Percentiles rank a stretch among this genome's conserved stretches.
phyloP scores from a whole-genome alignment of 37 sponge, comb jelly and placozoan genomes.

The Amphimedon queenslandica region DNA sequence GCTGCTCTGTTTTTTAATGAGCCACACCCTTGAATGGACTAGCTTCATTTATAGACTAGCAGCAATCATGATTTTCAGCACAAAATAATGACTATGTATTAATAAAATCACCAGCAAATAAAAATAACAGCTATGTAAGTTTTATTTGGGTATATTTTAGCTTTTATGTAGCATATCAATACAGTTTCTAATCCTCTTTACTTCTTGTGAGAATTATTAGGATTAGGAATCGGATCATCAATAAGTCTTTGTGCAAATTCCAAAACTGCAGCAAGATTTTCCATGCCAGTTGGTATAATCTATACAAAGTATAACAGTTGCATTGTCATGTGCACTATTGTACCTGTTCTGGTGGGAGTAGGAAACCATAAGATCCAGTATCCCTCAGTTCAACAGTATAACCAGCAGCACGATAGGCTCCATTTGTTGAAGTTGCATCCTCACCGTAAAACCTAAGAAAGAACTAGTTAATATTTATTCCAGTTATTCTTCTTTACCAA shows the following conservation, averaged over 20 bases:
- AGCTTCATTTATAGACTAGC: too few relatives aligned
- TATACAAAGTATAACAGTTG: background rate
- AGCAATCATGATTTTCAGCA: too few relatives aligned
- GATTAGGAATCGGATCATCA: background rate
- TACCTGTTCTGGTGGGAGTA: constrained; percentile 63
- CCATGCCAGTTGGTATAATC: constrained; percentile 57
- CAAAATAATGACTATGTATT: too few relatives aligned
- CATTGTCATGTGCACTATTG: background rate
- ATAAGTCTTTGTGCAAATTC: constrained; percentile 15
- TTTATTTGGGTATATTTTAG: too few relatives aligned
- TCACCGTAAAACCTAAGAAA: constrained; percentile 46
- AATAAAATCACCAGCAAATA: too few relatives aligned
- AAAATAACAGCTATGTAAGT: too few relatives aligned
- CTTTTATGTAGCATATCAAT: too few relatives aligned
- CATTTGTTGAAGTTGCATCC: constrained; percentile 47
- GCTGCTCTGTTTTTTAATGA: too few relatives aligned
- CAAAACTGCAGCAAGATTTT: constrained; percentile 47
- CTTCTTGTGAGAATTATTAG: too few relatives aligned
- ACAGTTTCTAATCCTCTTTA: too few relatives aligned
- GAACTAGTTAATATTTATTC: background rate
- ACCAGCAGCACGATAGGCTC: constrained; percentile 49
- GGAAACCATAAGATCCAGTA: constrained; percentile 49
- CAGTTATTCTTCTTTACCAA: constrained; percentile 29
- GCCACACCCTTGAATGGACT: too few relatives aligned
- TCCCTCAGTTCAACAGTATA: constrained; percentile 58